Conservation (phyloP, 2,113 vertebrate genomes). For the Brachypodius melanocephalos region DNA sequence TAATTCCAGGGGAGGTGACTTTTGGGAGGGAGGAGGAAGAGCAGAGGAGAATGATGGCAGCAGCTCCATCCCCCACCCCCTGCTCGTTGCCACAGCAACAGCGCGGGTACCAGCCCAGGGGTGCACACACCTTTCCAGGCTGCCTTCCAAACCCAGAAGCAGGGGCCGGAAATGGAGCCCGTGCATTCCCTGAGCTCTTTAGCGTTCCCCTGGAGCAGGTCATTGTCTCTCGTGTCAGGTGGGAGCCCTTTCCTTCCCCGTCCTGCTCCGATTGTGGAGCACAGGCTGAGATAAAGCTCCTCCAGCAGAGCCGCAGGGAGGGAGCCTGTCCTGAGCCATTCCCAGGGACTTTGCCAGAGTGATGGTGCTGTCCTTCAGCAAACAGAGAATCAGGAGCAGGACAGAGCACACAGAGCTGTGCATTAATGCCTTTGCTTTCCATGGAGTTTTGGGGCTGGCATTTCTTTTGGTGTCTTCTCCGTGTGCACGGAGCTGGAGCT, state of each 20-base stretch:
- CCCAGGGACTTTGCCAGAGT: conserved; percentile 13
- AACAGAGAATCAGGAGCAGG: not conserved
- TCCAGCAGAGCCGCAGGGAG: not conserved
- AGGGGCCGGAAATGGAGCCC: not conserved
- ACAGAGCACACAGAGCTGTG: accelerated
- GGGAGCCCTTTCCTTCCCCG: not conserved
- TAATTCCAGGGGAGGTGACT: not conserved
- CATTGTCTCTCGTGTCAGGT: conserved; percentile 7
- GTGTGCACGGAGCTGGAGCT: not conserved
- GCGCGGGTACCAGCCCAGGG: not conserved
- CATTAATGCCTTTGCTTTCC: not conserved
- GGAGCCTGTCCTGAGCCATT: conserved; percentile 34
- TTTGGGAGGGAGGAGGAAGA: not conserved
- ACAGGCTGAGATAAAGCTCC: conserved; percentile 36
- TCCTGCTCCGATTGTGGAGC: not conserved
- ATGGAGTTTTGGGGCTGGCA: not conserved
- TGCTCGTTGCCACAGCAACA: not conserved
- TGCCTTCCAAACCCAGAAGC: not conserved
- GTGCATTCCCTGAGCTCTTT: not conserved
- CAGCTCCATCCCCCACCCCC: not conserved
- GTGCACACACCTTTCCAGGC: not conserved
- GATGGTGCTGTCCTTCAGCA: conserved; percentile 27
- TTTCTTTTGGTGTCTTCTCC: accelerated
- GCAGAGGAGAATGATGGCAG: not conserved
- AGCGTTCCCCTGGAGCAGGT: conserved; percentile 2